Base-by-base conservation (phyloP, 2,888 invertebrate genomes). In the Calliscelio sp. region DNA sequence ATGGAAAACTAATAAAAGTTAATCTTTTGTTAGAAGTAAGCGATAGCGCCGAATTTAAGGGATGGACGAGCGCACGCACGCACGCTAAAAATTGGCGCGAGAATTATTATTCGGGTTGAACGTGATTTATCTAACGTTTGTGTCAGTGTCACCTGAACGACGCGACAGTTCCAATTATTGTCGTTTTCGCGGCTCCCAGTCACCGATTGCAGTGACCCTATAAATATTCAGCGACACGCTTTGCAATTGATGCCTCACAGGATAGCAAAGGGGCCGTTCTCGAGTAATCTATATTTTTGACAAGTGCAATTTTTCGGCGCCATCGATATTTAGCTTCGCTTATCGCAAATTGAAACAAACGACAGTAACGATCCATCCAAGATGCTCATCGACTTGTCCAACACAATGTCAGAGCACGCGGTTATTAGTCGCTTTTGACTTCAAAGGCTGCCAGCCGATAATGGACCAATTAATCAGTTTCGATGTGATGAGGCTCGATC, bases 121-220 rank as follows among this genome's bases (percentile, higher is more conserved):
- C 53, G 78, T 78, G 78, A 83, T 83, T 83, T 83, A 83, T 83
- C 82, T 44, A 65, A 66, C 68, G 53, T 55, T 73, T 73, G 41
- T 63, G 78, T 74, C 83, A 65, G 25, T 63, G 83, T 83, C 83
- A 74, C 49, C 68, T 55, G 59, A 53, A 25, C 51, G 63, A 59
- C 28, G 55, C 79, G 79, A 79, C 83, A 83, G 74, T 79, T 83
- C 79, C 83, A 83, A 83, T 83, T 78, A 79, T 83, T 79, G 83
- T 79, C 79, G 73, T 79, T 74, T 79, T 83, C 79, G 74, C 14
- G 46, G 70, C 61, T 63, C 55, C 59, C 25, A 57, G 63, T 71
- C 65, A 32, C 44, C 53, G 55, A 55, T 65, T 28, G 41, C 63
- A 49, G 6, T 24, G 24, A 16, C 51, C 49, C 61, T 79, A 74